Percentiles rank a stretch among this genome's conserved stretches.
These are phyloP conservation scores for Corynorhinus townsendii DNA, from an alignment of 2,113 vertebrate genomes.

Conservation along the genomic window DNA sequence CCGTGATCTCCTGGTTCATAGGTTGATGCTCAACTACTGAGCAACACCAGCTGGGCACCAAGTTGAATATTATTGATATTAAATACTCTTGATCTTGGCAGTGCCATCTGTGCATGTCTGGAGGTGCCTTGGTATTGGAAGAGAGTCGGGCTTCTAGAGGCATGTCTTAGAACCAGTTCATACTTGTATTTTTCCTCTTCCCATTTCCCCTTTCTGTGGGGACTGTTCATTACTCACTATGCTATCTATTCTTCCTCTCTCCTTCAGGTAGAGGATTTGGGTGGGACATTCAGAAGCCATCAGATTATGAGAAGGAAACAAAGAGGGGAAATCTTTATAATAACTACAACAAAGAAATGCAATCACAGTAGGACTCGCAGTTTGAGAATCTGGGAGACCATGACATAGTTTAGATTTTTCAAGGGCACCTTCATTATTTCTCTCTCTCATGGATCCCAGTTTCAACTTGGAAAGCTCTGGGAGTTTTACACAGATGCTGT, in stretches of 20 bases:
- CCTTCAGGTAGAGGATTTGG: background rate
- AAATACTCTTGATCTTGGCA: background rate
- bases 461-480: background rate
- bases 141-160: background rate
- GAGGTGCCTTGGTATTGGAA: background rate
- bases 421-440: background rate
- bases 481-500: background rate
- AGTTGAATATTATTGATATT: background rate
- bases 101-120: background rate
- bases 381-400: background rate
- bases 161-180: background rate
- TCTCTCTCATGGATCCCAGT: background rate
- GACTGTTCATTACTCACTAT: background rate
- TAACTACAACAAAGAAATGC: background rate
- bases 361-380: background rate
- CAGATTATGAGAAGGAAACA: background rate
- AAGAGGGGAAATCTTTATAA: background rate
- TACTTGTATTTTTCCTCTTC: background rate
- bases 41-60: background rate
- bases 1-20: too few relatives aligned
- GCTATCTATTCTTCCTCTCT: background rate
- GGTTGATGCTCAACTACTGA: too few relatives aligned
- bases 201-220: background rate
- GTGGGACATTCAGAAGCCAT: background rate
- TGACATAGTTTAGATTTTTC: background rate